These are phyloP conservation scores for Contarinia nasturtii DNA, from an alignment of 1,140 invertebrate species.

Conservation along the genomic window DNA sequence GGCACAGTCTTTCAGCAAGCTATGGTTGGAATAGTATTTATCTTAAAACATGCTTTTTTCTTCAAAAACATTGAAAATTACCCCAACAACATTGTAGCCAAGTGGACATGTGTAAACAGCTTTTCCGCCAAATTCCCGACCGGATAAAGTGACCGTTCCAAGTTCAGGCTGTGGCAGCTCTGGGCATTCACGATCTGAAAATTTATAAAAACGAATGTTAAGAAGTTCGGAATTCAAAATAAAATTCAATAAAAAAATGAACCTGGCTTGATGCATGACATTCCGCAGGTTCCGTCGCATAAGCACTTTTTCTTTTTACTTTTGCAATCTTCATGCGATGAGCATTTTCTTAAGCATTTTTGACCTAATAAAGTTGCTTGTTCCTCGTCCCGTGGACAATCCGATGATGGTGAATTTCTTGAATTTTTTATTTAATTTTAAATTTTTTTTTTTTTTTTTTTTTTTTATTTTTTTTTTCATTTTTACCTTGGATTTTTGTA, in stretches of 20 bases:
- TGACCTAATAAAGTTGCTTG: constrained; percentile 43
- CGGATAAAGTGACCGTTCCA: constrained; percentile 49
- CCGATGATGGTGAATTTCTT: constrained; percentile 62
- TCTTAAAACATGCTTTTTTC: no score
- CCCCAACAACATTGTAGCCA: constrained; percentile 71
- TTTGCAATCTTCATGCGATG: constrained; percentile 86
- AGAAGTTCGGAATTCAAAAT: no score
- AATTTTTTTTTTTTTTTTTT: no score
- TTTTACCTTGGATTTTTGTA: constrained; percentile 50
- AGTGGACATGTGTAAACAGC: constrained; percentile 72
- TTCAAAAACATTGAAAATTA: no score
- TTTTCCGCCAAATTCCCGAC: constrained; percentile 50
- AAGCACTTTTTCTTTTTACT: constrained; percentile 91
- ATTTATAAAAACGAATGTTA: neutral
- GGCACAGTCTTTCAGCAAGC: constrained; percentile 42
- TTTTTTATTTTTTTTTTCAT: no score
- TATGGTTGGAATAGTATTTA: no score
- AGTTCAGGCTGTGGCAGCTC: constrained; percentile 48
- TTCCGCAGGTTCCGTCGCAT: constrained; percentile 89
- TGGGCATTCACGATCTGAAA: constrained; percentile 72
- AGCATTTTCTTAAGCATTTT: constrained; percentile 84
- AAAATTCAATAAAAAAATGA: constrained; percentile 10
- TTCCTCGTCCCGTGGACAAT: constrained; percentile 64
- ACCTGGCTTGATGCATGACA: constrained; percentile 90
- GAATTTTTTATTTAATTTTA: no score